These are phyloP conservation scores for Triplophysa rosa DNA, from an alignment of 2,113 vertebrate genomes.

Conservation along the genomic window DNA sequence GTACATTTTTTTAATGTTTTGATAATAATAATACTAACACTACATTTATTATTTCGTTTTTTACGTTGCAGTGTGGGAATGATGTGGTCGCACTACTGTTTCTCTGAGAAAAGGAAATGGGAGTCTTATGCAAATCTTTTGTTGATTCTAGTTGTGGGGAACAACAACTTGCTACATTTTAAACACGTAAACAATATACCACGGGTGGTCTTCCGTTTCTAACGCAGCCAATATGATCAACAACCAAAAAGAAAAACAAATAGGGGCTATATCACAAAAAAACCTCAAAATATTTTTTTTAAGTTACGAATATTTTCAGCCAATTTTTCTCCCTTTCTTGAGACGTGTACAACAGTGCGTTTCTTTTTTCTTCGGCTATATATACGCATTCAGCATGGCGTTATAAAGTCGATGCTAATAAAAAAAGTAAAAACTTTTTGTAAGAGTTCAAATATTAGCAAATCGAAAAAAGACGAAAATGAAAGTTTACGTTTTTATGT, in stretches of 20 bases:
- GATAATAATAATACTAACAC: too few relatives aligned
- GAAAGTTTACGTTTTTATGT: too few relatives aligned
- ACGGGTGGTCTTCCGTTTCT: constrained; percentile 35
- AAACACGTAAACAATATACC: constrained; percentile 33
- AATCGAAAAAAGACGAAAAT: too few relatives aligned
- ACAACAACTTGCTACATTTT: constrained; percentile 30
- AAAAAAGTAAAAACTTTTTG: background rate
- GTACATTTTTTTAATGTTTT: too few relatives aligned
- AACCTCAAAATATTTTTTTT: too few relatives aligned
- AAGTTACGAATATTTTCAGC: background rate
- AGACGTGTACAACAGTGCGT: background rate
- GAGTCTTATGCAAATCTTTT: constrained; percentile 14
- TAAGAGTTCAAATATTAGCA: too few relatives aligned
- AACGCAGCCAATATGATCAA: background rate
- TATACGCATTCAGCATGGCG: background rate
- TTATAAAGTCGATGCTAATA: background rate
- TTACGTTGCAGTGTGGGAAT: background rate
- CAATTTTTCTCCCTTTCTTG: background rate
- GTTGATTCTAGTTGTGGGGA: constrained; percentile 24
- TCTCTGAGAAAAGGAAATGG: constrained; percentile 19
- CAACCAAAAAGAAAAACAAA: background rate
- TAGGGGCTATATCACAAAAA: background rate
- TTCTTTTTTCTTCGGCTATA: background rate
- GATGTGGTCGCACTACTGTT: background rate
- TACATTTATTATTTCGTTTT: background rate